Base-by-base conservation (phyloP, 1,140 invertebrate genomes). In the Bombus confusus region DNA sequence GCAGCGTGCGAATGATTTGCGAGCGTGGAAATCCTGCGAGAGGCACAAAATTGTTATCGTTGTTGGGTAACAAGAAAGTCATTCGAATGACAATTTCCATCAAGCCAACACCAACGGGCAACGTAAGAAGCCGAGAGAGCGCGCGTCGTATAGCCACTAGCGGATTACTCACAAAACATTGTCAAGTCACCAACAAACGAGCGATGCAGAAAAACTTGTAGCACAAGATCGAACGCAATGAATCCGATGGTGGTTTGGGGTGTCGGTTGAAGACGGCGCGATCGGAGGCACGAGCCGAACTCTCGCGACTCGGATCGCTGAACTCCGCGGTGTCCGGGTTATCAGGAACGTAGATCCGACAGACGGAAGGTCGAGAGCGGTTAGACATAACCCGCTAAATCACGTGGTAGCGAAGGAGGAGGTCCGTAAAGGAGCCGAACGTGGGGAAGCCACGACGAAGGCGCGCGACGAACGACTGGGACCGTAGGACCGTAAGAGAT, bases 401-500 rank as follows among this genome's bases (percentile, higher is more conserved):
- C 90, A 87, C 83, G 87, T 90, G 91, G 41, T 37, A 62, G 75
- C 62, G 52, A 77, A 62, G 76, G 64, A 77, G 76, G 62, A 69
- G 78, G 74, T 41, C 85, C 43, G 43, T n/a, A 73, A 41, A 78
- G 64, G 64, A 72, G 34, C 69, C 39, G 72, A 82, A 84, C 87
- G 76, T 69, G 83, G 80, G 86, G 74, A 87, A 68, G 57, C 59
- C 74, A 59, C 88, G 84, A 66, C 57, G 81, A 71, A 91, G 75
- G 59, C 89, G 90, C 85, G 89, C 90, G 90, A 91, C 89, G 83
- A 83, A 88, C 87, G 80, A 90, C 89, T 90, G 87, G 87, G 87
- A 47, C 87, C 80, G 68, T 39, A 59, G 83, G 83, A 82, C 83
- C 76, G 86, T 87, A 88, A 91, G 86, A 89, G 91, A 87, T 82